phyloP scores from a whole-genome alignment of 1,140 invertebrate species.

The Eupeodes corollae region DNA sequence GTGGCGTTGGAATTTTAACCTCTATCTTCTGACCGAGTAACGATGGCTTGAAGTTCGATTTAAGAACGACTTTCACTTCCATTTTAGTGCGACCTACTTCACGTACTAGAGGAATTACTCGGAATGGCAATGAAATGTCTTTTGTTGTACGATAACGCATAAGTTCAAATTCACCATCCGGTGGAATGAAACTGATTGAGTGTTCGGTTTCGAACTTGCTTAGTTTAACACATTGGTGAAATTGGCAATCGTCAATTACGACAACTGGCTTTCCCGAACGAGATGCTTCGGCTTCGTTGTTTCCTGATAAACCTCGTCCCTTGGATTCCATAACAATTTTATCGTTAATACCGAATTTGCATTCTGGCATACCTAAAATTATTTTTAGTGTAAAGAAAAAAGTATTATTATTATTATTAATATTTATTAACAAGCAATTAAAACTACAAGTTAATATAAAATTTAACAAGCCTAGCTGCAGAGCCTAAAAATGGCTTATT shows the following conservation, averaged over 20 bases:
- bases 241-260: slow-evolving; percentile 99
- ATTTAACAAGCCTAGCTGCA: too few species aligned
- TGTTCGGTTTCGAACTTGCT: slow-evolving; percentile 99
- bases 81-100: slow-evolving; percentile 98
- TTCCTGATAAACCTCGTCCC: slow-evolving; percentile 57
- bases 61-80: slow-evolving; percentile 99
- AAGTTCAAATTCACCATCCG: slow-evolving; percentile 98
- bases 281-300: slow-evolving; percentile 71
- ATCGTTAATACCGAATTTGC: slow-evolving; percentile 99
- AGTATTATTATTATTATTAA: too few species aligned
- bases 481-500: too few species aligned
- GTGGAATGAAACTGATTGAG: slow-evolving; percentile 99
- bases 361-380: slow-evolving; percentile 88
- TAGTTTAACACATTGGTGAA: slow-evolving; percentile 99
- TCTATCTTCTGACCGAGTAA: slow-evolving; percentile 98
- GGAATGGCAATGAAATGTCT: slow-evolving; percentile 98
- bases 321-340: slow-evolving; percentile 99
- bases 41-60: slow-evolving; percentile 99
- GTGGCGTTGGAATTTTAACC: slow-evolving; percentile 95
- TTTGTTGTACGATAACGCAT: slow-evolving; percentile 99
- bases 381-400: neutral
- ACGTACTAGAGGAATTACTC: slow-evolving; percentile 94
- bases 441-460: too few species aligned
- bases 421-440: too few species aligned
- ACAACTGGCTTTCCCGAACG: slow-evolving; percentile 89